Evolutionary conservation across 2,113 vertebrate species (phyloP).

Genomic region (Suncus etruscus): DNA sequence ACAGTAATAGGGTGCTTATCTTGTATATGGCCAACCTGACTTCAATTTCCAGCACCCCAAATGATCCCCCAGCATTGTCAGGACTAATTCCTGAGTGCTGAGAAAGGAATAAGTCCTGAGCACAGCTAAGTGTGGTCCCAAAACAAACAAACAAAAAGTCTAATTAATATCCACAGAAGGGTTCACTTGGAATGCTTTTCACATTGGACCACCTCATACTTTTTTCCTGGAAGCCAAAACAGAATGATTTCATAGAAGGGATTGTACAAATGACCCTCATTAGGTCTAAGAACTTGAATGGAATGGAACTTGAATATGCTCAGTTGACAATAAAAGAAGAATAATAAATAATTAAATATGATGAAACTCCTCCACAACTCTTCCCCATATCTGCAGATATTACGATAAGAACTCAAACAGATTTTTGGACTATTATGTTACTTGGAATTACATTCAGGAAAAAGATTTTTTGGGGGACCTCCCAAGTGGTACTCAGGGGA

Average conservation of each 20-base stretch:
- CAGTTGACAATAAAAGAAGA: constrained; percentile 25
- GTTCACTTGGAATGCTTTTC: constrained; percentile 80
- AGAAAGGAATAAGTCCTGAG: no score
- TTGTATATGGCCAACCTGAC: no score
- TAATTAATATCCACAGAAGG: constrained; percentile 70
- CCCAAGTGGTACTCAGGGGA: no score
- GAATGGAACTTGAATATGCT: no score
- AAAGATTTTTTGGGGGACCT: background rate
- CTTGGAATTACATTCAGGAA: constrained; percentile 52
- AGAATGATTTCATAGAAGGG: constrained; percentile 80
- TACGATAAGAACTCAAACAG: constrained; percentile 15
- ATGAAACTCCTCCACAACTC: background rate
- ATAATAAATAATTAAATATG: constrained; percentile 50
- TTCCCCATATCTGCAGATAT: constrained; percentile 20
- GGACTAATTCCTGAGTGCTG: no score
- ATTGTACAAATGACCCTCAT: constrained; percentile 78
- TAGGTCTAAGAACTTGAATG: constrained; percentile 65
- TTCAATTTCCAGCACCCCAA: no score
- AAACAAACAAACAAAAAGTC: no score
- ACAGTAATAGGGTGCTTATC: no score
- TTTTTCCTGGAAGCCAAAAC: constrained; percentile 77
- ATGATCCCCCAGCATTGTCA: no score
- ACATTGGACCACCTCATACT: constrained; percentile 77
- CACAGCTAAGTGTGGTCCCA: no score
- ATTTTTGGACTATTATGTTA: constrained; percentile 40